Evolutionary conservation across 1,140 invertebrate species (phyloP), one percentile per base, ranked within the genome.

Genomic region (Chymomyza costata): DNA sequence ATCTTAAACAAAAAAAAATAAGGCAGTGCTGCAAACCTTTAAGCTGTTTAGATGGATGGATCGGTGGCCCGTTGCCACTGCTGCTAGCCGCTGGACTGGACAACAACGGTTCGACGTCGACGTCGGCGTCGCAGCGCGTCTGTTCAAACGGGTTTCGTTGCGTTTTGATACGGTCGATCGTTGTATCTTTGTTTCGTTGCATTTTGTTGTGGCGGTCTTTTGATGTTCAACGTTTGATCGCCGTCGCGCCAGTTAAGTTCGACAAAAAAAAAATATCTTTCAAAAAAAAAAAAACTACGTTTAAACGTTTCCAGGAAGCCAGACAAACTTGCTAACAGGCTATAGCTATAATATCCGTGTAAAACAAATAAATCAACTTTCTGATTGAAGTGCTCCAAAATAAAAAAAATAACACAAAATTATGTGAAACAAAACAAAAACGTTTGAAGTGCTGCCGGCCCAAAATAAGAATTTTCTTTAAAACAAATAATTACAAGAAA

Each of bases 21-120:
- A 34, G 38, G 11, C 37, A 52, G 34, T 25, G 49, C 21, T 50
- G 50, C 51, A n/a, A 21, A 54, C 66, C 54, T 70, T 55, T 63
- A 76, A 69, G 46, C 53, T 66, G 63, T 56, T 58, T 62, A 71
- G 66, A 76, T 76, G 71, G 71, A 76, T 76, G 71, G 62, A 66
- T 78, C 66, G 71, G 53, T 53, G 68, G 21, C 21, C 3, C 21
- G 8, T 25, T 73, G 51, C n/a, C n/a, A n/a, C n/a, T n/a, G n/a
- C n/a, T n/a, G n/a, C n/a, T n/a, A n/a, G n/a, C n/a, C n/a, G n/a
- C n/a, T n/a, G n/a, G n/a, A n/a, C n/a, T n/a, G n/a, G 8, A 25
- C 21, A 25, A 25, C 21, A 25, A 25, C 21, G 8, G 3, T 25
- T n/a, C n/a, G n/a, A n/a, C 21, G 21, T 25, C 21, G 21, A 8